Base-by-base conservation (phyloP, 2,113 vertebrate species). In the Aldabrachelys gigantea region DNA sequence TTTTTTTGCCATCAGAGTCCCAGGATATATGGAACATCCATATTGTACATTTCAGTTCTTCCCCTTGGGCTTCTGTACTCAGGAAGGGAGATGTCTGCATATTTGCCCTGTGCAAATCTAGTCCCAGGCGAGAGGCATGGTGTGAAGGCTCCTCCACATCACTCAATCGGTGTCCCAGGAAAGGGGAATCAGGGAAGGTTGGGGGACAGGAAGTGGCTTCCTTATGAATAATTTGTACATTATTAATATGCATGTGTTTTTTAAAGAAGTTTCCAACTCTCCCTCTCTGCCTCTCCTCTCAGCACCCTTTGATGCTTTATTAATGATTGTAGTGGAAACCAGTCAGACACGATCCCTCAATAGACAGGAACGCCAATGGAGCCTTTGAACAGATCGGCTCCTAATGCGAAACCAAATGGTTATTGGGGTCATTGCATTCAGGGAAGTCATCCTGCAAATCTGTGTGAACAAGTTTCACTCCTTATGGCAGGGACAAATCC, bases 271-370 rank as follows among this genome's bases (percentile, higher is more conserved):
- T 83, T 85, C 88, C 62, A 22, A 14, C 69, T 83, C 87, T 88
- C 6, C 88, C 14, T 82, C 54, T 82, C 44, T 5, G 17, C 19
- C 47, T 65, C 22, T 29, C 49, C 92, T 78, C 78, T 84, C 49
- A 47, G 95, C 94, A 89, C 88, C 92, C 89, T 95, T 92, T 95
- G 95, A 88, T 97, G 97, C 78, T 88, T 93, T 95, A 90, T 96
- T 92, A 50, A 89, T 52, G 85, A 17, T 10, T 0, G 3, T 0
- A 59, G 91, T 0, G 1, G 65, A 13, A 69, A 76, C 25, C 29
- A 84, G 47, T 75, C 69, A 3, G 59, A 13, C 38, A 50, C 57
- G 17, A 52, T 31, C 76, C 76, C 91, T 47, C 3, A 0, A 5
- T 44, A 10, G 69, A 8, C 54, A 1, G 1, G 65, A 11, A 3